Evolutionary conservation across 2,888 invertebrate species (phyloP).

Genomic region (Athripsodes cinereus): DNA sequence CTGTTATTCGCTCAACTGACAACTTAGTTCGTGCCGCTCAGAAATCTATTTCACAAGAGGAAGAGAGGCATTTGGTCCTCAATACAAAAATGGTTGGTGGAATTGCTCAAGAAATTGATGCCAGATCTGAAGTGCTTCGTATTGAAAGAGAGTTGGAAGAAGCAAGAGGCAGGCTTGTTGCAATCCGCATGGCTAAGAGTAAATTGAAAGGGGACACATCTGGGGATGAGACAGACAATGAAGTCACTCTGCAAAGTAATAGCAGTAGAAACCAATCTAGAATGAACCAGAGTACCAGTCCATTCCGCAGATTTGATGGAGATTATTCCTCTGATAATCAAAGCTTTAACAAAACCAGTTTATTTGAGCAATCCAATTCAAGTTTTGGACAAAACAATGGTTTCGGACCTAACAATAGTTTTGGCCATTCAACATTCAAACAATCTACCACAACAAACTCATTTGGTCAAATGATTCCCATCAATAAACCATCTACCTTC

Average conservation of each 20-base stretch:
- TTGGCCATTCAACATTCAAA: slow-evolving; percentile 12
- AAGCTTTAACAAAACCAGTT: slow-evolving; percentile 7
- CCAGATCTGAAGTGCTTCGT: slow-evolving; percentile 81
- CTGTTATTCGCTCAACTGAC: slow-evolving; percentile 96
- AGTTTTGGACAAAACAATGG: slow-evolving; percentile 31
- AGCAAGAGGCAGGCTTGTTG: slow-evolving; percentile 83
- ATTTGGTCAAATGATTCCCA: slow-evolving; percentile 28
- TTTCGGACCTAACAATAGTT: not conserved
- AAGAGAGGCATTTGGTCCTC: slow-evolving; percentile 85
- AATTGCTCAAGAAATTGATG: slow-evolving; percentile 93
- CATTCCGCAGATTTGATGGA: slow-evolving; percentile 25
- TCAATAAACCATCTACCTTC: slow-evolving; percentile 15
- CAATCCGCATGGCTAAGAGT: slow-evolving; percentile 91
- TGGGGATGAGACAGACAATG: slow-evolving; percentile 62
- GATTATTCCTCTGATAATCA: slow-evolving; percentile 35
- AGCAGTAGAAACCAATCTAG: slow-evolving; percentile 6
- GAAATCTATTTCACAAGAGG: slow-evolving; percentile 85
- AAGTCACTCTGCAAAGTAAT: slow-evolving; percentile 30
- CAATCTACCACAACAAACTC: slow-evolving; percentile 1
- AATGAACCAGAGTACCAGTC: slow-evolving; percentile 11
- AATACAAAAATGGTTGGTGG: slow-evolving; percentile 94
- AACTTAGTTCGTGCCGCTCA: slow-evolving; percentile 93
- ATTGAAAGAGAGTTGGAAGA: slow-evolving; percentile 93
- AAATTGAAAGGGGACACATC: slow-evolving; percentile 61
- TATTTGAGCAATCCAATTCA: slow-evolving; percentile 14